A percentile compares a stretch with the other conserved stretches of the same genome.
These are phyloP conservation scores for Genyomyrus donnyi DNA, from an alignment of 2,113 vertebrate genomes.

Conservation along the genomic window DNA sequence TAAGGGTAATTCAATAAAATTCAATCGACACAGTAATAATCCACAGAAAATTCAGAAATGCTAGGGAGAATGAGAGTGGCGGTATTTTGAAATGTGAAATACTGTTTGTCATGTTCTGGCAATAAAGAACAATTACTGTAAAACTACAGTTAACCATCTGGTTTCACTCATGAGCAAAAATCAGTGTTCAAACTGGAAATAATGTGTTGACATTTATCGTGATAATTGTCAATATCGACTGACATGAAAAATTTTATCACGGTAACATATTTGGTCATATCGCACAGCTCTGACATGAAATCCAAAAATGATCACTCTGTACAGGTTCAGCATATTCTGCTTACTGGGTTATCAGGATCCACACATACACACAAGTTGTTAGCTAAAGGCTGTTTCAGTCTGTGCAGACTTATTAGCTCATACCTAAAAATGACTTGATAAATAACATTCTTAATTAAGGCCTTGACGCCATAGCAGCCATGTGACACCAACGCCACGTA, in stretches of 20 bases:
- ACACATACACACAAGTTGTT: neutral
- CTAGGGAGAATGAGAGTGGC: neutral
- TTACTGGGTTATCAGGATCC: neutral
- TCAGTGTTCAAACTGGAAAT: neutral
- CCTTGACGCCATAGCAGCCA: neutral
- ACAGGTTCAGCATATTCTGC: neutral
- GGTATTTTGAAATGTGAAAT: neutral
- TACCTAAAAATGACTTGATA: neutral
- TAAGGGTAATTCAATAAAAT: neutral
- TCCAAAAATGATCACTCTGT: neutral
- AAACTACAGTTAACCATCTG: neutral
- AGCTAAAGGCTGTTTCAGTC: neutral
- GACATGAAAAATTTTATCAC: neutral
- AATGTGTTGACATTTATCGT: neutral
- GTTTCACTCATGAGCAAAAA: neutral
- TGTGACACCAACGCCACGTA: slow-evolving; percentile 25
- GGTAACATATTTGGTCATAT: neutral
- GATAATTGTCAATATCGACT: neutral
- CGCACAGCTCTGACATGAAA: neutral
- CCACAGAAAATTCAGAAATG: neutral
- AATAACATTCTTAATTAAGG: neutral
- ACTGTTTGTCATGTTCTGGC: neutral
- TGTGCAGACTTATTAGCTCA: neutral
- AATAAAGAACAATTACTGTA: neutral
- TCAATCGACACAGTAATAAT: neutral